Conservation (phyloP, 2,888 invertebrate species). For the Blera fallax region DNA sequence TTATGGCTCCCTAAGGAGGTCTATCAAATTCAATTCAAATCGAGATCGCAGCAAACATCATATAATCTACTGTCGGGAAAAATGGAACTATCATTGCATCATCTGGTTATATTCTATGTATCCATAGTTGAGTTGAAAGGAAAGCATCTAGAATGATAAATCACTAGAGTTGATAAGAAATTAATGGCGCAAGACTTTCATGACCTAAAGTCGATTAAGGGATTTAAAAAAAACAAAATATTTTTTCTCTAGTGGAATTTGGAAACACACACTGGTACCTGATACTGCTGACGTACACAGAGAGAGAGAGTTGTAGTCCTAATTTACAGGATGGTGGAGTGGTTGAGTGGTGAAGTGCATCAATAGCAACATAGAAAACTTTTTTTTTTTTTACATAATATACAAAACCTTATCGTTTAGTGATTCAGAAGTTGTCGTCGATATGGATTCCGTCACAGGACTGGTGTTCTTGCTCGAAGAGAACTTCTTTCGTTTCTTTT, state of each 20-base stretch:
- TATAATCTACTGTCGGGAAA: too few relatives aligned
- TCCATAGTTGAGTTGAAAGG: too few relatives aligned
- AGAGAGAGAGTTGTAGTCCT: slow-evolving; percentile 57
- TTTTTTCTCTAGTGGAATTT: slow-evolving; percentile 13
- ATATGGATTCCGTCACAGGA: slow-evolving; percentile 82
- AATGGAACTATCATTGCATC: too few relatives aligned
- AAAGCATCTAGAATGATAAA: too few relatives aligned
- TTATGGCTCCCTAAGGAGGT: too few relatives aligned
- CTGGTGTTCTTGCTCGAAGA: slow-evolving; percentile 89
- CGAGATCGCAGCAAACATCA: too few relatives aligned
- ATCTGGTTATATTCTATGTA: too few relatives aligned
- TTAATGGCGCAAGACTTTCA: background rate
- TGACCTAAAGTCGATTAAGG: background rate
- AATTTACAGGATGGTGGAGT: slow-evolving; percentile 61
- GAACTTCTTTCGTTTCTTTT: slow-evolving; percentile 91
- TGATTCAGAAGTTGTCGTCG: slow-evolving; percentile 75
- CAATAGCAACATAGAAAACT: slow-evolving; percentile 61
- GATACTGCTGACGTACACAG: slow-evolving; percentile 53
- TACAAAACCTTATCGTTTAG: slow-evolving; percentile 79
- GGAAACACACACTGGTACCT: slow-evolving; percentile 57
- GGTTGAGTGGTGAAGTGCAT: slow-evolving; percentile 67
- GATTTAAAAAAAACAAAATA: slow-evolving; percentile 75
- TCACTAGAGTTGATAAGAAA: too few relatives aligned
- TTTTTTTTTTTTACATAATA: slow-evolving; percentile 73
- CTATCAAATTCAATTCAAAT: too few relatives aligned